Evolutionary conservation across 2,797 vertebrate genomes (phyloP).

Genomic region (Strix occidentalis): DNA sequence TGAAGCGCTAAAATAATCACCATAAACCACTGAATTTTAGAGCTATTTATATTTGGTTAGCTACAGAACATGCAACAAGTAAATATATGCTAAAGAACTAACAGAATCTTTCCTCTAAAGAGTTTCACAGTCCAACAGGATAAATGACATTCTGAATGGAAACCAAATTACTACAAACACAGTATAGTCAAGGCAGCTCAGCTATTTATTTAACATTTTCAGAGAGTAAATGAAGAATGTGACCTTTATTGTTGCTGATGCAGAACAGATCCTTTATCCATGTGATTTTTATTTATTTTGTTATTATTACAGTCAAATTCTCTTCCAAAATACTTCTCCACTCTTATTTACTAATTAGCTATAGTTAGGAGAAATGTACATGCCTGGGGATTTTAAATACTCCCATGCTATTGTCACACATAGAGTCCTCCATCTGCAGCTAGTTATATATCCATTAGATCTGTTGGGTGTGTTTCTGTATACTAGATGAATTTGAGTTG

Average conservation of each 20-base stretch:
- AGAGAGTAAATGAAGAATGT: background rate
- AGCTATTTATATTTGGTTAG: background rate
- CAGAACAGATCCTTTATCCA: background rate
- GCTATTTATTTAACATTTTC: conserved; percentile 45
- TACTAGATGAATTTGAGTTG: background rate
- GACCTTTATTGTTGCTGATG: background rate
- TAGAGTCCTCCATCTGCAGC: background rate
- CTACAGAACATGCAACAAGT: background rate
- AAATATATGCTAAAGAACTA: background rate
- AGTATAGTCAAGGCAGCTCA: background rate
- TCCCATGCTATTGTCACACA: background rate
- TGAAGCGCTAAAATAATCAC: background rate
- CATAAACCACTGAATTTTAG: background rate
- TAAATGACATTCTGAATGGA: background rate
- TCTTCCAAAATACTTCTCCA: background rate
- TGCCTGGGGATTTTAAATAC: background rate
- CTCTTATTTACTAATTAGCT: background rate
- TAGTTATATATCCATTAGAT: background rate
- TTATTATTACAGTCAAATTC: background rate
- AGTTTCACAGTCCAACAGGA: background rate
- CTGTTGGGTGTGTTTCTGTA: background rate
- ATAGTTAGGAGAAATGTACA: background rate
- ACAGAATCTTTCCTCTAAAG: background rate
- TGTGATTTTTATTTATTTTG: background rate
- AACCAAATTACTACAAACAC: background rate